Conservation (phyloP, 2,797 vertebrate species). For the Manis pentadactyla region DNA sequence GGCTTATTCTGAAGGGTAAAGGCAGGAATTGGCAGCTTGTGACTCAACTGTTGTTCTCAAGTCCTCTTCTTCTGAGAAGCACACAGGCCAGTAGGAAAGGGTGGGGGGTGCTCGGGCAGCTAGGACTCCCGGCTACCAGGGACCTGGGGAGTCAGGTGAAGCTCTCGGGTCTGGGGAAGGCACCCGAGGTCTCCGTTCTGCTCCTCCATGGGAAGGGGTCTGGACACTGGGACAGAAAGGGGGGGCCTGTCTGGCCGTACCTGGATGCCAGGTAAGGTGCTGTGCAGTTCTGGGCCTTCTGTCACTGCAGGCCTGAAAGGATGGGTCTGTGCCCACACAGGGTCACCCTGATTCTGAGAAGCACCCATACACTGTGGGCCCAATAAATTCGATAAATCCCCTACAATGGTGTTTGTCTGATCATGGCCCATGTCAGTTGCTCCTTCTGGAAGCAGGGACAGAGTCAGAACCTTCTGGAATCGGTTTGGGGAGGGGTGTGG, state of each 20-base stretch:
- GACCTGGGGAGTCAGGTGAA: neutral
- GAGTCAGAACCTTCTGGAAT: neutral
- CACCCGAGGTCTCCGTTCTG: neutral
- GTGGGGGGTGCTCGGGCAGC: neutral
- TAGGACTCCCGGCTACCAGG: neutral
- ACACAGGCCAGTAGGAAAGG: neutral
- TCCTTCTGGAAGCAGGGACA: neutral
- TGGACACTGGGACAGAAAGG: neutral
- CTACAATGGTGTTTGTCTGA: neutral
- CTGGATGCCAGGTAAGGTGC: neutral
- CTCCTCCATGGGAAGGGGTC: neutral
- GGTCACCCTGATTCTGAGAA: neutral
- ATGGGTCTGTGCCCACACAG: neutral
- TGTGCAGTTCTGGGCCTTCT: neutral
- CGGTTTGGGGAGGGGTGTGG: neutral
- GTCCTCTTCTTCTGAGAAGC: neutral
- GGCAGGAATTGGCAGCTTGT: neutral
- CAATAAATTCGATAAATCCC: neutral
- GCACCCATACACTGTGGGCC: rapidly evolving
- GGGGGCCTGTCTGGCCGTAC: neutral
- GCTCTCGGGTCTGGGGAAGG: neutral
- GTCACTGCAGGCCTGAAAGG: neutral
- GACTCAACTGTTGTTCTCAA: neutral
- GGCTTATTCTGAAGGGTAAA: neutral
- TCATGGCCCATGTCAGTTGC: rapidly evolving